Base-by-base conservation (phyloP, 2,113 vertebrate genomes). In the Aleadryas rufinucha region DNA sequence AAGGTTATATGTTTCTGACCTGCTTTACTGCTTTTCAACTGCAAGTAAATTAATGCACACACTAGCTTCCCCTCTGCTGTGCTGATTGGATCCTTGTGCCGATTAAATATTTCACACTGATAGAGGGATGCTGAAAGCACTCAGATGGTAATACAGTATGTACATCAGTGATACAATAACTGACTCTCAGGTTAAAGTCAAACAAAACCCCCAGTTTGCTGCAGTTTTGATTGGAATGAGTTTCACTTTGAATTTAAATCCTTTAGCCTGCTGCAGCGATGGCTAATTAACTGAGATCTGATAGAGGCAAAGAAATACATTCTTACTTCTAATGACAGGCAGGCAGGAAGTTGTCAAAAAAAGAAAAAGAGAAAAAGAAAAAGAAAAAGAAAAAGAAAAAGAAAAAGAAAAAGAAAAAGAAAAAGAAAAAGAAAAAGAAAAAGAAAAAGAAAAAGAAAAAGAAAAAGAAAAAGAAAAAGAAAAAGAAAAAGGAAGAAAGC, bases 81-180 rank as follows among this genome's bases (percentile, higher is more conserved):
- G 86, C 96, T 94, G 96, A 96, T 91, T 97, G 95, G 96, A 94
- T 96, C 86, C 90, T 91, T 63, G 86, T 57, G 87, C 95, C 53
- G 77, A 95, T 97, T 95, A 96, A 97, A 96, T 93, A 95, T 96
- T 96, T 96, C 96, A 94, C 89, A 96, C 91, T 84, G 95, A 94
- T 95, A 92, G 82, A 82, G 74, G 87, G 89, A 94, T 79, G 84
- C 95, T 96, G 96, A 95, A 96, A 95, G 94, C 84, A 82, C 89
- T 97, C 89, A 90, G 94, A 92, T 96, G 92, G 95, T 93, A 95
- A 95, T 84, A 84, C 42, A 53, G 57, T 84, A 74, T 93, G 94
- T 94, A 71, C 89, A 89, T 77, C 92, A 92, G 75, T 59, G 87
- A 89, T 95, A 95, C 90, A 95, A 69, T 77, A 93, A 95, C 89